Evolutionary conservation across 2,888 invertebrate genomes (phyloP), one percentile per base, ranked within the genome.

Genomic region (Aporophyla lueneburgensis): DNA sequence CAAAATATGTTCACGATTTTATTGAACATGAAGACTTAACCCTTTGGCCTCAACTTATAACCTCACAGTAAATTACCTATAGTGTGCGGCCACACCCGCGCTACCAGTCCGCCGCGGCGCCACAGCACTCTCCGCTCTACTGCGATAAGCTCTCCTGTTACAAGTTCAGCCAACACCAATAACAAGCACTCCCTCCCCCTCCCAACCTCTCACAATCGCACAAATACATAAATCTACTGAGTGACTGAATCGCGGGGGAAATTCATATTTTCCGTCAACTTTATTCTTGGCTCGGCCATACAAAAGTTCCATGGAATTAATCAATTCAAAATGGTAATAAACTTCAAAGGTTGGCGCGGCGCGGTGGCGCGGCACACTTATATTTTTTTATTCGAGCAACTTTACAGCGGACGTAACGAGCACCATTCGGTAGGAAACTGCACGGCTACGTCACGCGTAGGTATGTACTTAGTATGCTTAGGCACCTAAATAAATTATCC

Each of bases 181-280:
- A 78, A 66, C 66, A 75, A 73, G 61, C 16, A 0, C 12, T 14
- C 24, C 43, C 5, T 9, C 7, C 27, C 24, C 9, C 5, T 3
- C n/a, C 19, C 54, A 33, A 33, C 43, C 43, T 19, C 43, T 46
- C 27, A 24, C 53, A 67, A 21, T 80, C 58, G 53, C 69, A 78
- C 85, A 78, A 81, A 81, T 71, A 86, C 76, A 84, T 87, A 84
- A 85, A 76, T 81, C 76, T 62, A 62, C 56, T 70, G 68, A 62
- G 70, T 73, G 81, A 71, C 63, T 81, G 78, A 75, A 84, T 75
- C 74, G 78, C 75, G 33, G 58, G 27, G 69, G 66, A 84, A 80
- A 85, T 85, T 76, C 85, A 84, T 83, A 76, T 84, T 83, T 84
- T 80, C 67, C 81, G 80, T 82, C n/a, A 69, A 84, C 71, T 80